Evolutionary conservation across 1,140 invertebrate species (phyloP), one percentile per base, ranked within the genome.

Genomic region (Hycleus cichorii): DNA sequence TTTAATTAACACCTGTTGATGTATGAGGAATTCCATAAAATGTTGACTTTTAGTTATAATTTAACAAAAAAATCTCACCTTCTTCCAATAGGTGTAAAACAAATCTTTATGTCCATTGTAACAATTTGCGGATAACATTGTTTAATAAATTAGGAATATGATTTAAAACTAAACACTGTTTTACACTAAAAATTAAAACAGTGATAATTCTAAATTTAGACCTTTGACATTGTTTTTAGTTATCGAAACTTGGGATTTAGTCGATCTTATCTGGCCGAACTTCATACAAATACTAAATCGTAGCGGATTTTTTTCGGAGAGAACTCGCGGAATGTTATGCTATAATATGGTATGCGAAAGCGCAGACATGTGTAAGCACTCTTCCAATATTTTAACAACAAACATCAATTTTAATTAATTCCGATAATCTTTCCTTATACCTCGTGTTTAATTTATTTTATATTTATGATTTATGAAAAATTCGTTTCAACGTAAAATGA

Each of bases 51-150:
- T 18, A 18, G 18, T 1, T 18, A 32, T 5, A 32, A 2, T 32
- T 32, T 32, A 1, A 18, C 18, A 11, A 9, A 10, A 27, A 2
- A 39, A 46, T 53, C 63, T 64, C 42, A 64, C 63, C 63, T 52
- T 55, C 10, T 49, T 61, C 63, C 63, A 62, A 40, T 62, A 49
- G n/a, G 45, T 51, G 47, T 62, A 61, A 49, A 64, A 58, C 18
- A 64, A 49, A 40, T 62, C 55, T 40, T 43, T 12, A 4, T 4
- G 32, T 7, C 8, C 38, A 11, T 42, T 42, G 40, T n/a, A 42
- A n/a, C 11, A 42, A 6, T 6, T n/a, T 42, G 40, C 11, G 9
- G 40, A 42, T 11, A 42, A 42, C 40, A 42, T 42, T n/a, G 10
- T 42, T 42, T 42, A 10, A 5, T 10, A 42, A 5, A 5, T 32